phyloP scores from a whole-genome alignment of 2,113 vertebrate species.

The Heterotis niloticus region DNA sequence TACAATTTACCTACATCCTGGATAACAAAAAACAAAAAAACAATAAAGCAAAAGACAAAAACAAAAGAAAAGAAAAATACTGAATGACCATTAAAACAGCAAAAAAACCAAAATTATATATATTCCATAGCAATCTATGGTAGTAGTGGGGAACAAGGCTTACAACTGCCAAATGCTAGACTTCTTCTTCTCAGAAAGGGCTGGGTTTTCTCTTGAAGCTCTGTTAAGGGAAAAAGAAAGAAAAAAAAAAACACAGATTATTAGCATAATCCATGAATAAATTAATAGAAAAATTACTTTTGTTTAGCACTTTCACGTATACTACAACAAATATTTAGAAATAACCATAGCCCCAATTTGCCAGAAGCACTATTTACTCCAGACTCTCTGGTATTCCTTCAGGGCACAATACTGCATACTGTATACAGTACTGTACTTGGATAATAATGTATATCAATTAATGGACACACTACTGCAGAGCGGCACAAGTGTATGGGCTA shows the following conservation, averaged over 20 bases:
- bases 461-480: too few species aligned
- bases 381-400: too few species aligned
- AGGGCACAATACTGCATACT: too few species aligned
- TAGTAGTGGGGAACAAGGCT: slow-evolving; percentile 54
- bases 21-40: slow-evolving; percentile 46
- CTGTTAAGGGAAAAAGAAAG: slow-evolving; percentile 55
- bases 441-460: too few species aligned
- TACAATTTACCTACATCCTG: slow-evolving; percentile 71
- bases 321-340: too few species aligned
- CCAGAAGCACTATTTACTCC: too few species aligned
- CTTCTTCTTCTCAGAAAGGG: slow-evolving; percentile 92
- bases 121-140: background rate
- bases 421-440: too few species aligned
- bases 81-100: slow-evolving; percentile 22
- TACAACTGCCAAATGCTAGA: slow-evolving; percentile 99
- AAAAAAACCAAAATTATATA: background rate
- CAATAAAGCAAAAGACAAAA: slow-evolving; percentile 39
- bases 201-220: slow-evolving; percentile 89
- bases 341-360: too few species aligned
- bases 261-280: background rate
- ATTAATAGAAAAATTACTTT: background rate
- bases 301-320: background rate
- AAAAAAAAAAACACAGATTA: background rate
- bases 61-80: slow-evolving; percentile 16
- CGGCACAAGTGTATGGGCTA: too few species aligned